phyloP scores from a whole-genome alignment of 2,797 vertebrate species.

The Clarias pachynema region DNA sequence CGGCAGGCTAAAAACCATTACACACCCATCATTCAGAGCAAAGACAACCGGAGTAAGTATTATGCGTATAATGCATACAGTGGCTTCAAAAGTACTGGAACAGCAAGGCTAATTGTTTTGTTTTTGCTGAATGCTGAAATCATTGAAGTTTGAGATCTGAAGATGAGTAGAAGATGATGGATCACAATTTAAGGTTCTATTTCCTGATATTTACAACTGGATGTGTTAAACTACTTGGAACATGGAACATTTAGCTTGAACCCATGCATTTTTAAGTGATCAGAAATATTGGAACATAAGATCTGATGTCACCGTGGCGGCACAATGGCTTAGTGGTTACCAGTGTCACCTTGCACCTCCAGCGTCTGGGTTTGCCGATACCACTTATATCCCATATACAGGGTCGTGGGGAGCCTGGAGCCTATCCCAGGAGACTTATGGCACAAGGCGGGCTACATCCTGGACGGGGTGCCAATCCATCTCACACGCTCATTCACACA shows the following conservation, averaged over 20 bases:
- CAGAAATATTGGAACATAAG: not conserved
- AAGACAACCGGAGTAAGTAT: slow-evolving; percentile 88
- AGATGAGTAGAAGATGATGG: not conserved
- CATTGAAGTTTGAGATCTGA: not conserved
- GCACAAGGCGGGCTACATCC: too few species aligned
- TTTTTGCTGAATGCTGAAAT: not conserved
- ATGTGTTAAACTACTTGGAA: not conserved
- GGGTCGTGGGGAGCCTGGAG: too few species aligned
- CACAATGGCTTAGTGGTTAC: too few species aligned
- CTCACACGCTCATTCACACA: too few species aligned
- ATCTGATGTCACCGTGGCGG: too few species aligned
- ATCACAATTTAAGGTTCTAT: not conserved
- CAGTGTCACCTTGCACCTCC: too few species aligned
- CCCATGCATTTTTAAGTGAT: not conserved
- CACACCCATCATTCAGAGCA: slow-evolving; percentile 79
- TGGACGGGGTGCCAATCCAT: too few species aligned
- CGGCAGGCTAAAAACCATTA: slow-evolving; percentile 84
- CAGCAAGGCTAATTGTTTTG: not conserved
- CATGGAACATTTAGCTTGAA: not conserved
- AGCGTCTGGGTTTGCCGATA: too few species aligned
- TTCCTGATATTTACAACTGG: not conserved
- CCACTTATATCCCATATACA: too few species aligned
- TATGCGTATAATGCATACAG: not conserved
- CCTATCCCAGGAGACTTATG: too few species aligned
- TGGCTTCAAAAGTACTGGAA: not conserved